A percentile compares a stretch with the other conserved stretches of the same genome.
These are phyloP conservation scores for Heterochromis multidens DNA, from an alignment of 2,113 vertebrate species.

Conservation along the genomic window DNA sequence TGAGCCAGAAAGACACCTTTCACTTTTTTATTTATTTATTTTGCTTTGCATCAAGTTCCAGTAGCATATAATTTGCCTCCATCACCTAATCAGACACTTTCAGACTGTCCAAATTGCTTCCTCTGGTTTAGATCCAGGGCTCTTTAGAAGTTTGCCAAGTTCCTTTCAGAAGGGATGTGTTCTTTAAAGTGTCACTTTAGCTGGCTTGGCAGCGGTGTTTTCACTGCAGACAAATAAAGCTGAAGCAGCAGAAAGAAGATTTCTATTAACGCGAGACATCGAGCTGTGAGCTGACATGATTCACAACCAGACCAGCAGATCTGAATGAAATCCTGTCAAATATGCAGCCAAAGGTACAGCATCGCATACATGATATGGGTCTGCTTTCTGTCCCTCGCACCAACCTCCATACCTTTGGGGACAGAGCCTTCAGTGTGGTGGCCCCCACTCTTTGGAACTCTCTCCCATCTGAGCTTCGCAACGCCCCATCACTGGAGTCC, in stretches of 20 bases:
- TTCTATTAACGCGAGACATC: neutral
- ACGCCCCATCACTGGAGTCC: too few species aligned
- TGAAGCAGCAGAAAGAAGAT: neutral
- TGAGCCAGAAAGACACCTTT: fast-evolving
- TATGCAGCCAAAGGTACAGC: neutral
- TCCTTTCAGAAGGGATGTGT: neutral
- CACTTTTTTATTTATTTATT: neutral
- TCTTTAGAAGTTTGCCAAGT: neutral
- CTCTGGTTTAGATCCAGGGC: neutral
- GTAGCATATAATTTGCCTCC: neutral
- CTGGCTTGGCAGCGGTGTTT: neutral
- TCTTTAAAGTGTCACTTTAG: neutral
- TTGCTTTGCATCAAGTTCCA: neutral
- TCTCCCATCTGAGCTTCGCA: too few species aligned
- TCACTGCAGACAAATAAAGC: neutral
- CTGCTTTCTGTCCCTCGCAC: too few species aligned
- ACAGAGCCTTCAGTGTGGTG: too few species aligned
- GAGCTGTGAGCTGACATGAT: neutral
- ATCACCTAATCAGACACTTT: neutral
- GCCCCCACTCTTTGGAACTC: too few species aligned
- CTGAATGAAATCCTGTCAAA: neutral
- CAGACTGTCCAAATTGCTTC: neutral
- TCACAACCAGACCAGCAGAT: neutral
- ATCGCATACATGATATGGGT: neutral
- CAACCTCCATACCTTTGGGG: too few species aligned